Evolutionary conservation across 2,888 invertebrate species (phyloP).

Genomic region (Noctua fimbriata): DNA sequence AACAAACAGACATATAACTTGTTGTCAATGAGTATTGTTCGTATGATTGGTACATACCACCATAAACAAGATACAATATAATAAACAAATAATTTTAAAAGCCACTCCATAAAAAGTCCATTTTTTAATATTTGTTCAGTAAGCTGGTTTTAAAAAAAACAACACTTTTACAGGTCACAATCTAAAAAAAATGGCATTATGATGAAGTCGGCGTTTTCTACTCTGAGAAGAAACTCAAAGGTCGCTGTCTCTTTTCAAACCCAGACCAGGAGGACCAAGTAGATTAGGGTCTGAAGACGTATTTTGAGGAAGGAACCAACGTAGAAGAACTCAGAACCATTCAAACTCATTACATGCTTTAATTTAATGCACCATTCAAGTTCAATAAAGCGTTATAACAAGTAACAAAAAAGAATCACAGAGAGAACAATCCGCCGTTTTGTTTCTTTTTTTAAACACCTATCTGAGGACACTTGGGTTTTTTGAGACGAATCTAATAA

Average conservation of each 20-base stretch:
- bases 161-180: background rate
- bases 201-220: background rate
- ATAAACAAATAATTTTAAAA: background rate
- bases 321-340: background rate
- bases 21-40: background rate
- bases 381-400: no score
- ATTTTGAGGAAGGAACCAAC: background rate
- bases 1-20: no score
- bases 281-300: no score
- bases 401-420: no score
- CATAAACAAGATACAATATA: background rate
- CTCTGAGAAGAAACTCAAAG: no score
- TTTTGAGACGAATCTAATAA: no score
- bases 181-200: background rate
- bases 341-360: background rate
- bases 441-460: no score
- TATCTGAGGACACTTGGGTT: no score
- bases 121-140: background rate
- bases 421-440: no score
- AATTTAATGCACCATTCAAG: background rate
- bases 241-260: no score
- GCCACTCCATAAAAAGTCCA: no score
- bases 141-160: background rate
- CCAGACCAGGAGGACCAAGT: no score
- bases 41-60: background rate